Evolutionary conservation across 2,113 vertebrate species (phyloP), one percentile per base, ranked within the genome.

Genomic region (Sorex fumeus): DNA sequence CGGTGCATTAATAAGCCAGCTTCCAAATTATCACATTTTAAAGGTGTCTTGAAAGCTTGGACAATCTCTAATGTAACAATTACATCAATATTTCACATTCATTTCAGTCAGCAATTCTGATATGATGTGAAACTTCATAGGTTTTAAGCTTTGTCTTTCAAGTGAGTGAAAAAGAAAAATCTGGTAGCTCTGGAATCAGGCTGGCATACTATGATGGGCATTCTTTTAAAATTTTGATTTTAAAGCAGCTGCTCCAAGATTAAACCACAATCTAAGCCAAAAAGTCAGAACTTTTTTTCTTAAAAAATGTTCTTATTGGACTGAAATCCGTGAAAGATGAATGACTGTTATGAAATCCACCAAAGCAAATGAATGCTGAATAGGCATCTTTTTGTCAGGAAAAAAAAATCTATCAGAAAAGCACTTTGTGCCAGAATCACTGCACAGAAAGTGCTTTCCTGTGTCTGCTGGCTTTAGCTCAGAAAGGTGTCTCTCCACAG

Each of bases 21-120:
- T 91, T 89, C n/a, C 8, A 64, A 76, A 70, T 84, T 71, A 89
- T 87, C 94, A 89, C 91, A 57, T 94, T 71, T 85, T 90, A 88
- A 94, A 93, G 28, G 90, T 96, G 90, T 82, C 93, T 83, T 69
- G 74, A 90, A 87, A 94, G 78, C 74, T 64, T 84, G 47, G 40
- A 2, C 53, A 70, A 34, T 47, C 28, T 74, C 57, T 87, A 28
- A 36, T 69, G 62, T 79, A 85, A 91, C 93, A 92, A 81, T 83
- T 50, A 87, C 36, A 50, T 50, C 16, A 34, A 32, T 75, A 87
- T 85, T 86, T 84, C 85, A 91, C 50, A 87, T 77, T 87, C 21
- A 86, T 79, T 93, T 88, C 67, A 94, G 79, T 8, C 45, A 60
- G 60, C 28, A 88, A 45, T 28, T 80, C 43, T 70, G 67, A 83